phyloP scores from a whole-genome alignment of 2,113 vertebrate genomes.

The Cyanoramphus novaezelandiae region DNA sequence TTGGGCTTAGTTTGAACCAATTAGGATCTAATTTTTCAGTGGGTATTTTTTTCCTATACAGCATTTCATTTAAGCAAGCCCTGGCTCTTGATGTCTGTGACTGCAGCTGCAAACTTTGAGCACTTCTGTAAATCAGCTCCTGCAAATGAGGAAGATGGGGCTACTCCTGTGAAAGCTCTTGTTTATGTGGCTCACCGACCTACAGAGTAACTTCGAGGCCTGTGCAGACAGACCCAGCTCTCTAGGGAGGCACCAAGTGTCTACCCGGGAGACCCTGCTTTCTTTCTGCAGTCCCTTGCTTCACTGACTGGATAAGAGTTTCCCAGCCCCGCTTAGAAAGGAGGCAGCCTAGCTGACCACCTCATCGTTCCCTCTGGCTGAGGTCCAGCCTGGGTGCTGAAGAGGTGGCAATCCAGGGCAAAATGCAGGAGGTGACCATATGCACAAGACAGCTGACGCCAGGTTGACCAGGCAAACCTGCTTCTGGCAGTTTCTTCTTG shows the following conservation, averaged over 20 bases:
- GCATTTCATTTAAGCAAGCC: neutral
- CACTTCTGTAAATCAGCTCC: neutral
- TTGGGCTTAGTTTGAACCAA: neutral
- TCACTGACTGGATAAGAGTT: neutral
- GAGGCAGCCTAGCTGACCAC: neutral
- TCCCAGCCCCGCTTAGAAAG: neutral
- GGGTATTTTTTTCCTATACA: neutral
- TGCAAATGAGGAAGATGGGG: neutral
- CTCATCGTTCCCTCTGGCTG: fast-evolving
- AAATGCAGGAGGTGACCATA: neutral
- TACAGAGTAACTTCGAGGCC: neutral
- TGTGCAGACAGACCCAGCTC: neutral
- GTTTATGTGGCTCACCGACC: neutral
- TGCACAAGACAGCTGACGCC: neutral
- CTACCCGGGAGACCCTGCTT: neutral
- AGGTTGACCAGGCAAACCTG: neutral
- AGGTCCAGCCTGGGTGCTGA: neutral
- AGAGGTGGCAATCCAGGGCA: neutral
- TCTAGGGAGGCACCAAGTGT: neutral
- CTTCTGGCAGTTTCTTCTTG: neutral
- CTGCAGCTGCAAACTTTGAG: neutral
- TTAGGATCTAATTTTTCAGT: neutral
- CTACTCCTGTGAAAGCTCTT: slow-evolving; percentile 11
- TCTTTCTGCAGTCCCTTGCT: neutral
- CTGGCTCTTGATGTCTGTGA: neutral